Percentiles rank a stretch among this genome's conserved stretches.
phyloP scores from a whole-genome alignment of 2,113 vertebrate genomes.

The Porphyrio hochstetteri region DNA sequence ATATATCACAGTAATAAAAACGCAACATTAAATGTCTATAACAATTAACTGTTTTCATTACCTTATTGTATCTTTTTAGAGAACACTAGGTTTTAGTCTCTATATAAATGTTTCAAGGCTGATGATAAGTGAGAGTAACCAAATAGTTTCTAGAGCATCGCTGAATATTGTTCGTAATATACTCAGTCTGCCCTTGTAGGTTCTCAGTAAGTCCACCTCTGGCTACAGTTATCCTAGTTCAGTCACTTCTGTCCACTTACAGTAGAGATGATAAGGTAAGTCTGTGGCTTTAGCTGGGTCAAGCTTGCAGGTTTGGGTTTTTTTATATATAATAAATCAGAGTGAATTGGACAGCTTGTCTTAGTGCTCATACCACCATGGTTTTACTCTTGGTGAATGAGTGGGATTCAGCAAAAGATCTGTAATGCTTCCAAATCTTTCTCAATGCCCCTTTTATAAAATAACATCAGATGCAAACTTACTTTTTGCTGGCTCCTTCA shows the following conservation, averaged over 20 bases:
- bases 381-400: neutral
- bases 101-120: neutral
- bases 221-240: conserved; percentile 31
- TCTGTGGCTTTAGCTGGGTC: neutral
- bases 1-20: neutral
- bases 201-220: conserved; percentile 4
- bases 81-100: neutral
- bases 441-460: neutral
- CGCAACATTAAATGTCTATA: neutral
- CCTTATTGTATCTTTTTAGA: neutral
- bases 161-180: neutral
- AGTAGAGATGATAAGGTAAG: neutral
- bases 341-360: neutral
- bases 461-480: neutral
- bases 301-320: neutral
- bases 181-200: neutral
- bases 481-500: neutral
- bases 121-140: neutral
- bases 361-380: neutral
- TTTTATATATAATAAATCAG: neutral
- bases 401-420: neutral
- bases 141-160: neutral
- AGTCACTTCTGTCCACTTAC: conserved; percentile 32
- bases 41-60: neutral
- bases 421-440: neutral